Base-by-base conservation (phyloP, 1,140 invertebrate genomes). In the Bombus fervidus region DNA sequence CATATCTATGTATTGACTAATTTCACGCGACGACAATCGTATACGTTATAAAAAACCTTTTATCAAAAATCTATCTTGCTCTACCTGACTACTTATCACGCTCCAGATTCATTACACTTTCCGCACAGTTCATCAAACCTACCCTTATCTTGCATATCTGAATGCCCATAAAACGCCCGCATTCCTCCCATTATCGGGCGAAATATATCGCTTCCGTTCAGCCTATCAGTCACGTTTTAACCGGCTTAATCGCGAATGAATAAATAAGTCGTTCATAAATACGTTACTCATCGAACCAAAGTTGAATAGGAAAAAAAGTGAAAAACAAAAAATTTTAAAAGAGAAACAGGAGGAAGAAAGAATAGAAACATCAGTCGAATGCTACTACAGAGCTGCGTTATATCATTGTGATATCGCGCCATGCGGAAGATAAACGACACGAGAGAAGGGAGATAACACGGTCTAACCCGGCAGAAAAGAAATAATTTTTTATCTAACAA, bases 401-500 rank as follows among this genome's bases (percentile, higher is more conserved):
- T 72, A 85, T 80, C 83, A 79, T 64, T 15, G 57, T 12, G 25
- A 73, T 85, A 85, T 85, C 83, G 34, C 25, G 31, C 28, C 77
- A 53, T 3, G 9, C 28, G 15, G 15, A 39, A 80, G 77, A 80
- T 85, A 85, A 73, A 85, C 75, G 47, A 77, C 74, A 57, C 22
- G 41, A 39, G 25, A 68, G 25, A 15, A 66, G 25, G 25, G 9
- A 31, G 76, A 85, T 80, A 80, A 85, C 68, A 18, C 25, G 28
- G 18, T 37, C 41, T 25, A n/a, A 22, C 53, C 22, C 31, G 15
- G 28, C 3, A n/a, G 47, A 66, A 47, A 68, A 85, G 62, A 68
- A 74, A 75, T 81, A 68, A 85, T 81, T 85, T 81, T 85, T 81
- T 85, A 81, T 85, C 83, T 57, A 53, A 73, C 31, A 37, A 47